These are phyloP conservation scores for Lipotes vexillifer DNA, from an alignment of 2,113 vertebrate species.

Conservation along the genomic window DNA sequence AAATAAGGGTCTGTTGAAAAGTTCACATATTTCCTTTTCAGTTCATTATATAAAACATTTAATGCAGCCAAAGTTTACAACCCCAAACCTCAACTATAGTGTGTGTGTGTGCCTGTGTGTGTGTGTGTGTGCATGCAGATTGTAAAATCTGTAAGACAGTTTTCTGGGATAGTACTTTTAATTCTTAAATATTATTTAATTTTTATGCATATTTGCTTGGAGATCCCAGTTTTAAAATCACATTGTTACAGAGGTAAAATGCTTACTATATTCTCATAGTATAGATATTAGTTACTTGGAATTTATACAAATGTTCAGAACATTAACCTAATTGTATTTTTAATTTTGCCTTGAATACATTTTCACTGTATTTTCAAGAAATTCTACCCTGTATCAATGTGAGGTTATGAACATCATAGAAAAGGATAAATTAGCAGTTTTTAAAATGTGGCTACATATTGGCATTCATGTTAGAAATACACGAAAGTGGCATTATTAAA, in stretches of 20 bases:
- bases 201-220: not conserved
- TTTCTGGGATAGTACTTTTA: not conserved
- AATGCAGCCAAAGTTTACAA: not conserved
- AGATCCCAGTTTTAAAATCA: not conserved
- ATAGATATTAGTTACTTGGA: not conserved
- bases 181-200: not conserved
- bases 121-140: not conserved
- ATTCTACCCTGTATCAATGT: not conserved
- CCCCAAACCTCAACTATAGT: not conserved
- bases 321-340: slow-evolving; percentile 17
- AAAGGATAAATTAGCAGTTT: slow-evolving; percentile 33
- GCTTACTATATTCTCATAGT: not conserved
- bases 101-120: not conserved
- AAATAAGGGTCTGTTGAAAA: not conserved
- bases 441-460: slow-evolving; percentile 38
- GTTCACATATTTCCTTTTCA: not conserved
- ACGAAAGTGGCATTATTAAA: slow-evolving; percentile 58
- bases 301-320: not conserved
- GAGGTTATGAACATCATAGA: not conserved
- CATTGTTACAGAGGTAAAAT: not conserved
- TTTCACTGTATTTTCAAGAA: not conserved
- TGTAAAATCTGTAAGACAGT: not conserved
- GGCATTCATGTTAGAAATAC: slow-evolving; percentile 44
- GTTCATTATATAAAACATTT: not conserved
- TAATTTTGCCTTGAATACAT: not conserved